phyloP scores from a whole-genome alignment of 2,113 vertebrate genomes.

The Phaetusa simplex region DNA sequence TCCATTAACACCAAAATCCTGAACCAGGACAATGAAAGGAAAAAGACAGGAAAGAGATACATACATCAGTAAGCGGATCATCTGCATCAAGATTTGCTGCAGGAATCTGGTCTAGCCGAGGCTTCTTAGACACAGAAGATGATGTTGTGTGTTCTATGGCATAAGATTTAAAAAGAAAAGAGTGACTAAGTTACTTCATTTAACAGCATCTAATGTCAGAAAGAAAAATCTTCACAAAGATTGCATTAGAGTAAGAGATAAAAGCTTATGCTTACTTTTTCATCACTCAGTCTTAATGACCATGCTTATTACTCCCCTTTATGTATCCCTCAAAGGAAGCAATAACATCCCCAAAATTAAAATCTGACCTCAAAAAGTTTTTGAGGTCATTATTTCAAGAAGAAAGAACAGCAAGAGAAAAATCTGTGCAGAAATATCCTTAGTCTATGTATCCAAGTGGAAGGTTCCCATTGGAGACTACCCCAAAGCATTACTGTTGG shows the following conservation, averaged over 20 bases:
- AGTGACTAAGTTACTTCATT: background rate
- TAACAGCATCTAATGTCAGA: background rate
- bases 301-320: background rate
- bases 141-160: conserved; percentile 90
- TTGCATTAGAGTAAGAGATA: background rate
- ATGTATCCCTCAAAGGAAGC: background rate
- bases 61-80: conserved; percentile 95
- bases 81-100: conserved; percentile 97
- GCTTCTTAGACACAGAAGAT: conserved; percentile 95
- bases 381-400: background rate
- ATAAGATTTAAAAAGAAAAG: background rate
- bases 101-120: conserved; percentile 95
- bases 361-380: background rate
- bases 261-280: background rate
- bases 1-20: background rate
- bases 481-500: background rate
- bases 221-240: background rate
- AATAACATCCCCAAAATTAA: background rate
- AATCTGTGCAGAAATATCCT: background rate
- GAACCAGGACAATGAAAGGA: background rate
- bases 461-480: background rate
- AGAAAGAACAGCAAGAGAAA: background rate
- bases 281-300: background rate
- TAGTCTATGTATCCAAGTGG: background rate
- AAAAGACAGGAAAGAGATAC: conserved; percentile 16